phyloP scores from a whole-genome alignment of 1,140 invertebrate species.

The Drosophila nigrodunni region DNA sequence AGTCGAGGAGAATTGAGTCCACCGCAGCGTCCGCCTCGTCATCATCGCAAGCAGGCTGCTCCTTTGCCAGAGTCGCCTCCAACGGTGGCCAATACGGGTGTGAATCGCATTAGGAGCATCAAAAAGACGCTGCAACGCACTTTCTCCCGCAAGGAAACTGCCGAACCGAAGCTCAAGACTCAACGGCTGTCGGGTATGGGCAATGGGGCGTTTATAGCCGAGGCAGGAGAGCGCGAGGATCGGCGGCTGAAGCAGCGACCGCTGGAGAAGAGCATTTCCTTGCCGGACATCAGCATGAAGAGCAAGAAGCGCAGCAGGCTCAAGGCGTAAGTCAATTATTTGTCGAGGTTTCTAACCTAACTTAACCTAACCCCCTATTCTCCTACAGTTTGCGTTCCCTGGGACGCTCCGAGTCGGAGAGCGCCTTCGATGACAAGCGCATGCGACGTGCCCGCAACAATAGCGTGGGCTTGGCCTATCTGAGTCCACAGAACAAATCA shows the following conservation, averaged over 20 bases:
- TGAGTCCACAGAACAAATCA: conserved; percentile 91
- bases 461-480: conserved; percentile 88
- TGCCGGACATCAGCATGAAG: conserved; percentile 92
- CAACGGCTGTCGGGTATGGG: conserved; percentile 79
- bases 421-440: conserved; percentile 89
- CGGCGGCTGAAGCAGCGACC: conserved; percentile 76
- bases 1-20: conserved; percentile 31
- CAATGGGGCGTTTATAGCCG: conserved; percentile 87
- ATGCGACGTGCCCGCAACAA: conserved; percentile 88
- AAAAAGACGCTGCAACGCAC: conserved; percentile 86
- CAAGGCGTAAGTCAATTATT: conserved; percentile 87
- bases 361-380: conserved; percentile 1
- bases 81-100: conserved; percentile 31
- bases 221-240: conserved; percentile 74
- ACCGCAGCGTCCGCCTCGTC: conserved; percentile 73
- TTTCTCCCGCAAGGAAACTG: conserved; percentile 85
- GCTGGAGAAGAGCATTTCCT: conserved; percentile 91
- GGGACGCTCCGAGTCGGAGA: conserved; percentile 91
- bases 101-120: conserved; percentile 84
- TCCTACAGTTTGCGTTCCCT: conserved; percentile 86
- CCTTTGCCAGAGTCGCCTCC: conserved; percentile 12
- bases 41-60: conserved; percentile 67
- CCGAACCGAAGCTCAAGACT: conserved; percentile 72
- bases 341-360: neutral
- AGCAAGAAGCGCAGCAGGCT: conserved; percentile 89